Conservation (phyloP, 30 jellyfish, hydroid and myxozoan genomes). For the Turritopsis dohrnii region DNA sequence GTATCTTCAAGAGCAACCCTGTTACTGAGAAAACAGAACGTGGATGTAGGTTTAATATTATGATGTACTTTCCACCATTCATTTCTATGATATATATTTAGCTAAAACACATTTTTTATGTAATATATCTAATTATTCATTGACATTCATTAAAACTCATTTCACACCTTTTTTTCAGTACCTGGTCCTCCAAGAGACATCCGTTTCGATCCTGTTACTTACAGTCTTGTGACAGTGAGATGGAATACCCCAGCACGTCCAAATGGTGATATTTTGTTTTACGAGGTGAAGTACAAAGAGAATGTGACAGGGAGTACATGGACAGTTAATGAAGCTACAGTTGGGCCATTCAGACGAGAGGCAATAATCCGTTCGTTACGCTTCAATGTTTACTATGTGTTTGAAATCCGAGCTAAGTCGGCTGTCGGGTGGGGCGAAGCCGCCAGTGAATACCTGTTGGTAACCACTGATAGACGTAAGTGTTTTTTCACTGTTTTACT, state of each 20-base stretch:
- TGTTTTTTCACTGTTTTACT: neutral
- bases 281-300: constrained; percentile 51
- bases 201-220: constrained; percentile 69
- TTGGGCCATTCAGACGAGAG: constrained; percentile 30
- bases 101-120: no score
- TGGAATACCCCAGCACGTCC: constrained; percentile 94
- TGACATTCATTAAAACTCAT: neutral
- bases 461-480: constrained; percentile 77
- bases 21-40: constrained; percentile 50
- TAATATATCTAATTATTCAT: no score
- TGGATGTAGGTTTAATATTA: constrained; percentile 48
- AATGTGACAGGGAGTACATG: constrained; percentile 40
- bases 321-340: constrained; percentile 27
- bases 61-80: neutral
- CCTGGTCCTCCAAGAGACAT: constrained; percentile 89
- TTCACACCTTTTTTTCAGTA: constrained; percentile 27
- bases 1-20: constrained; percentile 42
- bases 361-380: constrained; percentile 69
- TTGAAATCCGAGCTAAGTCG: constrained; percentile 65
- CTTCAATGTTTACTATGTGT: constrained; percentile 56
- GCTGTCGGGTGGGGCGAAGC: constrained; percentile 72
- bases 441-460: constrained; percentile 64
- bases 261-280: constrained; percentile 64
- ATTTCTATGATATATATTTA: no score
- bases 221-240: constrained; percentile 53